Conservation (phyloP, 2,113 vertebrate species). For the Phainopepla nitens region DNA sequence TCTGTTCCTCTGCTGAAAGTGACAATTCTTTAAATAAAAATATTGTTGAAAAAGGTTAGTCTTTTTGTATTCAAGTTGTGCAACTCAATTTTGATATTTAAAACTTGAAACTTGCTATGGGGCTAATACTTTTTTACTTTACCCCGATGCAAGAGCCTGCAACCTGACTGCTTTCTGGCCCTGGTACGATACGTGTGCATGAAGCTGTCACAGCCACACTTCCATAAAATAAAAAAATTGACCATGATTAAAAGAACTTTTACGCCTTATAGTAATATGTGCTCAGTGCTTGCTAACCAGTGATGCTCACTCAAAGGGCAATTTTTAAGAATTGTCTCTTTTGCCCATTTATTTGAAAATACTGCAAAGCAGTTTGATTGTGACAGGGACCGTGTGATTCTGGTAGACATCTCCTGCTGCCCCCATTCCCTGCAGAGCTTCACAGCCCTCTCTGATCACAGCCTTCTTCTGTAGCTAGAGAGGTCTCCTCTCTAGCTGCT, state of each 20-base stretch:
- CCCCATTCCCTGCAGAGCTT: rapidly evolving
- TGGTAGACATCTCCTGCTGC: background rate
- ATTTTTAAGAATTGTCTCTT: background rate
- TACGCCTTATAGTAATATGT: background rate
- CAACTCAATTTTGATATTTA: background rate
- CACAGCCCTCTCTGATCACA: rapidly evolving
- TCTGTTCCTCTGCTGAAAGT: slow-evolving; percentile 50
- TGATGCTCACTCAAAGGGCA: background rate
- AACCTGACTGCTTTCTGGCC: background rate
- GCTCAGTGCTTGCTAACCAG: background rate
- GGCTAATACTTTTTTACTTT: background rate
- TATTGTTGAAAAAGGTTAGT: slow-evolving; percentile 50
- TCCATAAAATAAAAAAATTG: background rate
- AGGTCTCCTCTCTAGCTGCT: background rate
- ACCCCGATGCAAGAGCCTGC: background rate
- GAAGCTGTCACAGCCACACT: background rate
- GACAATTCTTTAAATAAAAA: slow-evolving; percentile 50
- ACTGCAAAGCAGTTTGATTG: background rate
- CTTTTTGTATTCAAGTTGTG: slow-evolving; percentile 46
- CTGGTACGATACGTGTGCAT: background rate
- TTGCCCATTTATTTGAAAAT: background rate
- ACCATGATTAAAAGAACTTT: background rate
- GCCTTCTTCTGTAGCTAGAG: rapidly evolving
- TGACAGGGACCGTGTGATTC: background rate
- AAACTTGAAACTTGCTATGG: background rate